Percentiles rank a stretch among this genome's conserved stretches.
Conservation (phyloP, 2,888 invertebrate genomes). For the Amblyjoppa proteus region DNA sequence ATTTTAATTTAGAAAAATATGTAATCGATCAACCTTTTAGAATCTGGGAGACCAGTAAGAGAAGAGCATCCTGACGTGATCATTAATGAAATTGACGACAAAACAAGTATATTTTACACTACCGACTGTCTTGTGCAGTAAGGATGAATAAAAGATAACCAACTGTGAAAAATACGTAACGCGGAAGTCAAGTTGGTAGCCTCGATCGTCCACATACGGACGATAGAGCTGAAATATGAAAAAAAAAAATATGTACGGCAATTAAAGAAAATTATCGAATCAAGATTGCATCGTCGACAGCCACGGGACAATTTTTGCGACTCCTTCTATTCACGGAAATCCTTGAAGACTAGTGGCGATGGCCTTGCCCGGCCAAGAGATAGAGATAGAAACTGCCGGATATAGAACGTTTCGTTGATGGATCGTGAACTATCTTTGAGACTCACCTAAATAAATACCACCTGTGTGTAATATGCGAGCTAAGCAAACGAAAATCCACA, state of each 20-base stretch:
- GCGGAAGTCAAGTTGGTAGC: constrained; percentile 19
- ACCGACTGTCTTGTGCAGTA: not conserved
- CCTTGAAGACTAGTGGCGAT: constrained; percentile 50
- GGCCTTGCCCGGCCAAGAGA: constrained; percentile 47
- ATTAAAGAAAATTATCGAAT: constrained; percentile 53
- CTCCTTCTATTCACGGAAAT: constrained; percentile 56
- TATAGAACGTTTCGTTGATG: constrained; percentile 37
- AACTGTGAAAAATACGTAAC: constrained; percentile 1
- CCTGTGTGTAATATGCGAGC: not conserved
- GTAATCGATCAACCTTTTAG: too few species aligned
- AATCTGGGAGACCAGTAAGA: too few species aligned
- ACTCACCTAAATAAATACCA: not conserved
- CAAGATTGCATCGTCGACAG: constrained; percentile 46
- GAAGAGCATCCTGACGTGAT: too few species aligned
- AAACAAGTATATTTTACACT: not conserved
- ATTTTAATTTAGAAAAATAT: too few species aligned
- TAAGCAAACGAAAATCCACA: not conserved
- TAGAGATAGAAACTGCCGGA: constrained; percentile 37
- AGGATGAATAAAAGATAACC: constrained; percentile 9
- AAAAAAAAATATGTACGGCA: constrained; percentile 36
- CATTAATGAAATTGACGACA: not conserved
- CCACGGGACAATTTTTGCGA: constrained; percentile 51
- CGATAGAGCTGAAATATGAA: constrained; percentile 27
- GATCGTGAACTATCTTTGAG: constrained; percentile 9
- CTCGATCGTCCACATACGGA: constrained; percentile 26